These are phyloP conservation scores for Romanomermis culicivorax DNA, from an alignment of 2,888 invertebrate species.

Conservation along the genomic window DNA sequence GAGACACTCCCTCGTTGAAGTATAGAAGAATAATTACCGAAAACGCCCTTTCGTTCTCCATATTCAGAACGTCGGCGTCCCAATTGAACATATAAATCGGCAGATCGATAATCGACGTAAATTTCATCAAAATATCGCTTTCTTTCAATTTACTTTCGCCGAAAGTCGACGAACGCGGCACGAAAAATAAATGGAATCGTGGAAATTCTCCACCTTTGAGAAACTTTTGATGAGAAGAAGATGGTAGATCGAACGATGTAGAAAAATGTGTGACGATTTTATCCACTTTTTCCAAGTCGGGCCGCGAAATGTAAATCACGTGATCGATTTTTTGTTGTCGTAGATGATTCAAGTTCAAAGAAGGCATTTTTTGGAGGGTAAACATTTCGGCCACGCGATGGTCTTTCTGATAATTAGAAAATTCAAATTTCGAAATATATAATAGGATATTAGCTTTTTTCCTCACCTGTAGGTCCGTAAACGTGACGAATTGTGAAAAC, in stretches of 20 bases:
- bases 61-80: conserved; percentile 7
- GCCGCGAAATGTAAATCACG: conserved; percentile 3
- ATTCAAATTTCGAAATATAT: no score
- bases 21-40: background rate
- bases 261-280: background rate
- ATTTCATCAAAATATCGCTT: background rate
- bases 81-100: conserved; percentile 4
- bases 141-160: conserved; percentile 9
- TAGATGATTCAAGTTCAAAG: no score
- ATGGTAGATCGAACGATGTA: background rate
- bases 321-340: background rate
- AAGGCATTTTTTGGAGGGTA: background rate
- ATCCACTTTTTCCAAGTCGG: background rate
- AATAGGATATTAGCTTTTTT: no score
- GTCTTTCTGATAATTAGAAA: background rate
- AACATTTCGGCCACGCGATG: conserved; percentile 8
- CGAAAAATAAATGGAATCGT: conserved; percentile 7
- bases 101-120: conserved; percentile 8
- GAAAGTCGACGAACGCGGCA: conserved; percentile 1
- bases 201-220: background rate
- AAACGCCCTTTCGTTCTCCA: conserved; percentile 6
- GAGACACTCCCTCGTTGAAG: no score
- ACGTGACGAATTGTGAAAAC: conserved; percentile 13
- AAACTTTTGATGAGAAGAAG: background rate
- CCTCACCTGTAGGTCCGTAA: background rate